These are phyloP conservation scores for Cladorhizidae sp. DNA, from an alignment of 37 sponge, comb jelly and placozoan genomes.

Conservation along the genomic window DNA sequence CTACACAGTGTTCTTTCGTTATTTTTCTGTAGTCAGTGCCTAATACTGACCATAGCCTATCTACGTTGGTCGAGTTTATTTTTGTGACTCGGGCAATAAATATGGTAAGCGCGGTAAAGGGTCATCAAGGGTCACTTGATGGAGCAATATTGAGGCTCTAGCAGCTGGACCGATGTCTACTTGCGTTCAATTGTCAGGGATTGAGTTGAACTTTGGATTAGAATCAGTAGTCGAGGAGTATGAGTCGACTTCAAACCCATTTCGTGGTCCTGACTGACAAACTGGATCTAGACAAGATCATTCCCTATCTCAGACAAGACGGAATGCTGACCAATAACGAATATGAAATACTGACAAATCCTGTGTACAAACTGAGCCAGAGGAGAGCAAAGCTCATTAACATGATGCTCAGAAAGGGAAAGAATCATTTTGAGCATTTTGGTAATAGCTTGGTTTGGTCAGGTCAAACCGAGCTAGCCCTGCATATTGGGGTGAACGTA, in stretches of 20 bases:
- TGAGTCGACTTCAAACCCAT: conserved; percentile 17
- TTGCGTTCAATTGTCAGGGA: no score
- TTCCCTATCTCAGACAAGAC: conserved; percentile 45
- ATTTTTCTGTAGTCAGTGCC: neutral
- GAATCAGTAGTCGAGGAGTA: neutral
- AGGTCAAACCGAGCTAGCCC: conserved; percentile 49
- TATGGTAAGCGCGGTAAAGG: no score
- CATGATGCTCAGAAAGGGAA: conserved; percentile 31
- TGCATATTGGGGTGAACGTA: conserved; percentile 42
- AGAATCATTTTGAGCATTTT: conserved; percentile 34
- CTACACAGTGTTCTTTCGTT: neutral
- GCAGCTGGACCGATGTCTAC: no score
- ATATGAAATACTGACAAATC: conserved; percentile 27
- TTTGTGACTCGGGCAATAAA: no score
- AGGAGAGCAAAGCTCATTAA: conserved; percentile 32
- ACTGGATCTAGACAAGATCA: conserved; percentile 42
- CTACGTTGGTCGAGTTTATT: no score
- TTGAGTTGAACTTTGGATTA: no score
- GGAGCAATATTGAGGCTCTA: no score
- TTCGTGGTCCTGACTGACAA: conserved; percentile 37
- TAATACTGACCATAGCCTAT: neutral
- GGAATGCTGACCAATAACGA: conserved; percentile 50
- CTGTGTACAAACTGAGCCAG: neutral
- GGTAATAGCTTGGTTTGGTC: conserved; percentile 58
- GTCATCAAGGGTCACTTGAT: no score